Evolutionary conservation across 2,113 vertebrate genomes (phyloP), one percentile per base, ranked within the genome.

Genomic region (Morone saxatilis): DNA sequence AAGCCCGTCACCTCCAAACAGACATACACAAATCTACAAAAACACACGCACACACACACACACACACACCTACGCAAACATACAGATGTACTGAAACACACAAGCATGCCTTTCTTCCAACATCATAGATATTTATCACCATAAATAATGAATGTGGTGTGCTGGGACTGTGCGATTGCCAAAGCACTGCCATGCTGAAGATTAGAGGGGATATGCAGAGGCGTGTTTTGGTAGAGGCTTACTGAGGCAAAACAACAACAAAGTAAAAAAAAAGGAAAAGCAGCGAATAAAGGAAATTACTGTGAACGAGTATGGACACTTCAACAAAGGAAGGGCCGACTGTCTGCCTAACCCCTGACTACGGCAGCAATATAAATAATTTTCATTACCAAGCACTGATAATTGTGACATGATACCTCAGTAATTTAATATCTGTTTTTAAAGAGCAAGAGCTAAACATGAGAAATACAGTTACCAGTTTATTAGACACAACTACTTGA

Each of bases 141-240:
- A 79, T 92, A 48, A 89, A 91, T 93, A 90, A 92, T 92, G 69
- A 84, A 92, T 86, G 74, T 6, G 40, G 45, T 66, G 84, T 59
- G 80, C 61, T 84, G 90, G 71, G 76, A 79, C 78, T 43, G 62
- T 81, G 71, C 16, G 47, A 73, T 79, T 87, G 88, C 76, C 82
- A 83, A 81, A 86, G 85, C 85, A 77, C 75, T 67, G 80, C 57
- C 68, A 57, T n/a, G 69, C 61, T 79, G 68, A 73, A 83, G 86
- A 91, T 87, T 69, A 88, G 68, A 75, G 63, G 70, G 41, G 60
- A 87, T 68, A 31, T 56, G 74, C 76, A 81, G 74, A 76, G 56
- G 60, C 2, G 0, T 83, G 81, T 86, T 84, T 79, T 50, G 50
- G 61, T 72, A 40, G 74, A 76, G 41, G 19, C 48, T 74, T 12